Percentiles rank a stretch among this genome's conserved stretches.
phyloP scores from a whole-genome alignment of 2,797 vertebrate genomes.

The Aeoliscus strigatus region DNA sequence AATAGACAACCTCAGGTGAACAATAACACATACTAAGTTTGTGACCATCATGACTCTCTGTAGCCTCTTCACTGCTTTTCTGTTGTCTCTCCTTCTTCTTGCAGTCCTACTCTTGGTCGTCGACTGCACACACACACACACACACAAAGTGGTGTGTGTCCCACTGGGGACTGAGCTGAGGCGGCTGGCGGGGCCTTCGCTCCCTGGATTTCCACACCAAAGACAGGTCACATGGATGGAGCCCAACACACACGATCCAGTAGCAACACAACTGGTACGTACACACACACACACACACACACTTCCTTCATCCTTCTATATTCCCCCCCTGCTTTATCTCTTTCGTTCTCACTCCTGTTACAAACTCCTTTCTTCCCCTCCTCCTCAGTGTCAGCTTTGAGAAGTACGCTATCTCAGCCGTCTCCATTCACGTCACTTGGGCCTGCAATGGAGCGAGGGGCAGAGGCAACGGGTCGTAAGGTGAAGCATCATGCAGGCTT shows the following conservation, averaged over 20 bases:
- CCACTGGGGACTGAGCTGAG: slow-evolving; percentile 61
- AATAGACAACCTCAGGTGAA: too few relatives aligned
- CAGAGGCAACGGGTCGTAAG: slow-evolving; percentile 47
- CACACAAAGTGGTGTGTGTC: slow-evolving; percentile 42
- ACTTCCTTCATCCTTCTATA: slow-evolving; percentile 8
- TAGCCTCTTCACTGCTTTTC: slow-evolving; percentile 12
- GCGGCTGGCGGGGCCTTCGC: slow-evolving; percentile 54
- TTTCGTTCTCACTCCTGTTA: slow-evolving; percentile 32
- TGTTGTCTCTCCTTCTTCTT: neutral
- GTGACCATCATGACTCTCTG: slow-evolving; percentile 29
- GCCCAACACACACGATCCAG: slow-evolving; percentile 63
- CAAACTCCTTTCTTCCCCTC: slow-evolving; percentile 32
- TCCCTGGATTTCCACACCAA: slow-evolving; percentile 75
- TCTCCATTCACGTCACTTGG: slow-evolving; percentile 47
- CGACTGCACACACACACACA: slow-evolving; percentile 17
- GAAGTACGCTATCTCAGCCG: slow-evolving; percentile 39
- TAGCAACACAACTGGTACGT: slow-evolving; percentile 56
- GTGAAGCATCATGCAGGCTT: slow-evolving; percentile 51
- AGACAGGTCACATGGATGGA: slow-evolving; percentile 71
- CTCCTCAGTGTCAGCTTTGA: slow-evolving; percentile 44
- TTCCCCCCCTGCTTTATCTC: too few relatives aligned
- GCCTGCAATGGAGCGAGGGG: slow-evolving; percentile 40
- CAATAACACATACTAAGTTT: too few relatives aligned
- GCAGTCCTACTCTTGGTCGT: slow-evolving; percentile 1
- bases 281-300: neutral